Evolutionary conservation across 1,140 invertebrate species (phyloP), one percentile per base, ranked within the genome.

Genomic region (Prorops nasuta): DNA sequence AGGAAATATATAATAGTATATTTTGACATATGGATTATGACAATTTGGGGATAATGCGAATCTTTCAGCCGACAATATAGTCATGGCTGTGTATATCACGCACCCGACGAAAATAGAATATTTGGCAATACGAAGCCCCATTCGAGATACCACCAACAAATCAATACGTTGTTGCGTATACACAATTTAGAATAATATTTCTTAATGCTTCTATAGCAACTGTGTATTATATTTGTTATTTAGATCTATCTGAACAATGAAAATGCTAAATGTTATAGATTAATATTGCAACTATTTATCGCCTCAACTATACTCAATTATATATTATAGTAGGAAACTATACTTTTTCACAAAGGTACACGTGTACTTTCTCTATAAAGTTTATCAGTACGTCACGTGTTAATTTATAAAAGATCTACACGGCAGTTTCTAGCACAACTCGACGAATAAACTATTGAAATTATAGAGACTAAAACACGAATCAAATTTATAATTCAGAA

Each of bases 251-350:
- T 21, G 35, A 21, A 36, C 18, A 47, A 37, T 45, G 14, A 35
- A 55, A 49, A 51, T 48, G 37, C 19, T 51, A 57, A 52, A 53
- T n/a, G n/a, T n/a, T 35, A 46, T 24, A 32, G 7, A 36, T 31
- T 57, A 63, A 46, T 50, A 53, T 57, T 60, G 44, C 36, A 48
- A 21, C 46, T 55, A 41, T 35, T 58, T 58, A 54, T 59, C 57
- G 34, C 48, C 43, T 58, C n/a, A n/a, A n/a, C n/a, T 51, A 35
- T 53, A 58, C 46, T 46, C 32, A 39, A n/a, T n/a, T n/a, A n/a
- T n/a, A n/a, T n/a, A 34, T 56, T 18, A 46, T 20, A 44, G 24
- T 49, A 54, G 44, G 10, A 58, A 49, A 37, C n/a, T 41, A 44
- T 15, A 40, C 24, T 44, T 41, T 32, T 49, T n/a, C 16, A 34